A percentile compares a stretch with the other conserved stretches of the same genome.
phyloP scores from a whole-genome alignment of 2,113 vertebrate genomes.

The Cyanoramphus novaezelandiae region DNA sequence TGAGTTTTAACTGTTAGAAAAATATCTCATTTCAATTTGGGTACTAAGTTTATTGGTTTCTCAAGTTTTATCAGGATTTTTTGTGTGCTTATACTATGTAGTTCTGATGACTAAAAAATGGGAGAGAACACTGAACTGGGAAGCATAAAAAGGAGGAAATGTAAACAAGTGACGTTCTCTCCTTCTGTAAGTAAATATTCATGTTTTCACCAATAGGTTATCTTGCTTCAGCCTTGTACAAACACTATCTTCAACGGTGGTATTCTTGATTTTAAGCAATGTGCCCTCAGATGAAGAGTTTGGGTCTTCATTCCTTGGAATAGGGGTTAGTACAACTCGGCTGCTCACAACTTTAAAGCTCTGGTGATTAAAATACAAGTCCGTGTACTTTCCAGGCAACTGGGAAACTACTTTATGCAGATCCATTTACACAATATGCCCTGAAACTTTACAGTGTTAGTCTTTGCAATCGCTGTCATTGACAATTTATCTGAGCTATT shows the following conservation, averaged over 20 bases:
- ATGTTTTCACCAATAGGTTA: background rate
- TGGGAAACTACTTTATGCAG: background rate
- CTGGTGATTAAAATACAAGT: background rate
- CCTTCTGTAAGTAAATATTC: background rate
- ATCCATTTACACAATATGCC: background rate
- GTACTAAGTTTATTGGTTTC: background rate
- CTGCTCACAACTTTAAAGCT: background rate
- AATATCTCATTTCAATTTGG: background rate
- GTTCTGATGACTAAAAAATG: background rate
- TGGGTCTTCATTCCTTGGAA: background rate
- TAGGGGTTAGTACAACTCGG: background rate
- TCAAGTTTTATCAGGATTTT: background rate
- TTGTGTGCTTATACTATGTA: background rate
- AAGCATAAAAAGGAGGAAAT: background rate
- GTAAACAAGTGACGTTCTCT: background rate
- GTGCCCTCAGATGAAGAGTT: background rate
- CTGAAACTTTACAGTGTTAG: background rate
- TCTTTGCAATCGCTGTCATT: background rate
- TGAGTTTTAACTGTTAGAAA: constrained; percentile 10
- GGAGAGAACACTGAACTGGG: background rate
- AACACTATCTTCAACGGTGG: background rate
- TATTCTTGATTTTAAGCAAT: background rate
- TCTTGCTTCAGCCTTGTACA: background rate
- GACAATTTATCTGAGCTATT: background rate
- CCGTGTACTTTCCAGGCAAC: background rate